A percentile compares a stretch with the other conserved stretches of the same genome.
Conservation (phyloP, 2,797 vertebrate genomes). For the Hybognathus amarus region DNA sequence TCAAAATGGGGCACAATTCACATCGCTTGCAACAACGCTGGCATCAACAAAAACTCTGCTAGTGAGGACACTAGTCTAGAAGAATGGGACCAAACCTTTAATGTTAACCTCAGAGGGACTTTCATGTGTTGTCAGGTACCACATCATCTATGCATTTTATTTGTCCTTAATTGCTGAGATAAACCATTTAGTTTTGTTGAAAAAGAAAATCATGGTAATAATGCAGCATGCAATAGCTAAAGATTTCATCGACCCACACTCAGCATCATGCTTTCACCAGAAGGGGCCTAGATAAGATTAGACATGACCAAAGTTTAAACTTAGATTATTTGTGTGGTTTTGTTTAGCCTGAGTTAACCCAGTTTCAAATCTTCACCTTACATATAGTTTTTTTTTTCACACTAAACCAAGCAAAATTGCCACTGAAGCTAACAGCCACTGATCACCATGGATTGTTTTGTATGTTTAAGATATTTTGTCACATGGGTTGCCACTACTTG, state of each 20-base stretch:
- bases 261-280: background rate
- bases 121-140: constrained; percentile 87
- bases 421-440: background rate
- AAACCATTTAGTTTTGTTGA: background rate
- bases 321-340: background rate
- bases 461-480: background rate
- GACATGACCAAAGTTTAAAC: background rate
- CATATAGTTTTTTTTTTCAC: background rate
- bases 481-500: background rate
- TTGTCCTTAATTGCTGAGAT: constrained; percentile 9
- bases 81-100: constrained; percentile 84
- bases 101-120: constrained; percentile 80
- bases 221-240: background rate
- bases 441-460: background rate
- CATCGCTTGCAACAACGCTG: constrained; percentile 82
- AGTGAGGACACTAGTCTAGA: constrained; percentile 81
- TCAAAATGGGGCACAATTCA: constrained; percentile 79
- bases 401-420: background rate
- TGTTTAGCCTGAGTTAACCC: background rate
- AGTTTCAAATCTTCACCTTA: background rate
- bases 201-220: background rate
- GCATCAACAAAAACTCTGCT: constrained; percentile 83
- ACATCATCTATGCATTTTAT: background rate
- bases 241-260: background rate
- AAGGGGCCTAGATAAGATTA: background rate